phyloP scores from a whole-genome alignment of 2,113 vertebrate species.

The Empidonax alnorum region DNA sequence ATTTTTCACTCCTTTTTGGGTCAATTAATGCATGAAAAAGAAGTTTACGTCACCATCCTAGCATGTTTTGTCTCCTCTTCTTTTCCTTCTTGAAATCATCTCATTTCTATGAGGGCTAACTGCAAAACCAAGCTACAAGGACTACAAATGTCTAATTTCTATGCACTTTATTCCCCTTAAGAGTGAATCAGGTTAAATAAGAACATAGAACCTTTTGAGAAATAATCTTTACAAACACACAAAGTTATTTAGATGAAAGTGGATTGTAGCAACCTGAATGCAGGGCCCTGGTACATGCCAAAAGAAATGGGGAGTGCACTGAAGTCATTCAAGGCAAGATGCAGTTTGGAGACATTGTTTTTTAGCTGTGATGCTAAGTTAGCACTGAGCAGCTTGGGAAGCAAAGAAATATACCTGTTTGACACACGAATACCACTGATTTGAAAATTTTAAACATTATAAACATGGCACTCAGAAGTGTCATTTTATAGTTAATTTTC shows the following conservation, averaged over 20 bases:
- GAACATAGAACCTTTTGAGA: background rate
- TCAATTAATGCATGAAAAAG: background rate
- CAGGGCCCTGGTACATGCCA: background rate
- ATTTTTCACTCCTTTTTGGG: background rate
- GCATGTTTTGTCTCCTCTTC: background rate
- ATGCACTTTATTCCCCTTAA: background rate
- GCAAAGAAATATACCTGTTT: background rate
- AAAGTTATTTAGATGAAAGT: background rate
- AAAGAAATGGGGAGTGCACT: background rate
- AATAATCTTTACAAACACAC: background rate
- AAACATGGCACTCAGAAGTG: background rate
- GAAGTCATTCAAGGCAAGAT: background rate
- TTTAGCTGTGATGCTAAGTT: background rate
- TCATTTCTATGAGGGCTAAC: background rate
- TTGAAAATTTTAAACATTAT: background rate
- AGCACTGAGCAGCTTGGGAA: background rate
- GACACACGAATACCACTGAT: background rate
- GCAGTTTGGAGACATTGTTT: background rate
- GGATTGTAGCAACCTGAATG: background rate
- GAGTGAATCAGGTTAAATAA: background rate
- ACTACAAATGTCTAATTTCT: background rate
- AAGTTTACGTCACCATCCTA: background rate
- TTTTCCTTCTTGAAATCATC: background rate
- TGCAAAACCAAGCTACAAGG: background rate
- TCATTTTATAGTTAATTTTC: conserved; percentile 20